These are phyloP conservation scores for Oxygymnocypris stewartii DNA, from an alignment of 2,113 vertebrate species.

Conservation along the genomic window DNA sequence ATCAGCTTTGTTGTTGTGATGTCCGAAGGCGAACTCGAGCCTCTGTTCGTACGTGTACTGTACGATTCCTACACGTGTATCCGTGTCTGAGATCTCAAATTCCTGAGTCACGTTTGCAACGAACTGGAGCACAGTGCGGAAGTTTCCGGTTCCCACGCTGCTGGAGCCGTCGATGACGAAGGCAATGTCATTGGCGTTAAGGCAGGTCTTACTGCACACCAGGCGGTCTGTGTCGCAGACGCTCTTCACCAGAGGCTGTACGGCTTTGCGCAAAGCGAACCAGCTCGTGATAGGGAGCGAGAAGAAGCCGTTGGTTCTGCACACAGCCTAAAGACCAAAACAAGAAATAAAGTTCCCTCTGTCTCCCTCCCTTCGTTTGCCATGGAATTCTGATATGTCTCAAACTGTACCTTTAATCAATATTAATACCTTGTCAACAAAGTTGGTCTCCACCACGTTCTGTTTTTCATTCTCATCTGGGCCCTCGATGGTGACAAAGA, in stretches of 20 bases:
- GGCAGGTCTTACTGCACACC: constrained; percentile 95
- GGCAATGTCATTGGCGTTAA: constrained; percentile 93
- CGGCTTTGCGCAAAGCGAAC: constrained; percentile 85
- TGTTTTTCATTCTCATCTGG: constrained; percentile 87
- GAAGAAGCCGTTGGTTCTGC: background rate
- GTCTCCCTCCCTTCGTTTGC: background rate
- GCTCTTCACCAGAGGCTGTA: constrained; percentile 88
- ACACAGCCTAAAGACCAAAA: constrained; percentile 49
- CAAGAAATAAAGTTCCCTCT: background rate
- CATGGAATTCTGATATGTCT: background rate
- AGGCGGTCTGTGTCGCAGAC: constrained; percentile 86
- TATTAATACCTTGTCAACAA: constrained; percentile 90
- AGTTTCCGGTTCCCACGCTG: constrained; percentile 92
- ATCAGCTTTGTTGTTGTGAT: constrained; percentile 84
- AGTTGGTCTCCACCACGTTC: constrained; percentile 83
- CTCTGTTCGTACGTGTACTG: constrained; percentile 98
- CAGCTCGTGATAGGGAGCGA: constrained; percentile 82
- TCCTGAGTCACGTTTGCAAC: constrained; percentile 92
- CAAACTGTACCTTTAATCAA: background rate
- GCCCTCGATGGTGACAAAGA: constrained; percentile 95
- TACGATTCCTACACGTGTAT: constrained; percentile 88
- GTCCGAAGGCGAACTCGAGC: constrained; percentile 91
- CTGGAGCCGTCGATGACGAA: constrained; percentile 97
- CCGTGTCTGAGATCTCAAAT: constrained; percentile 95
- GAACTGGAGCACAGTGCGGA: constrained; percentile 93